These are phyloP conservation scores for Scartelaos histophorus DNA, from an alignment of 2,113 vertebrate species.

Conservation along the genomic window DNA sequence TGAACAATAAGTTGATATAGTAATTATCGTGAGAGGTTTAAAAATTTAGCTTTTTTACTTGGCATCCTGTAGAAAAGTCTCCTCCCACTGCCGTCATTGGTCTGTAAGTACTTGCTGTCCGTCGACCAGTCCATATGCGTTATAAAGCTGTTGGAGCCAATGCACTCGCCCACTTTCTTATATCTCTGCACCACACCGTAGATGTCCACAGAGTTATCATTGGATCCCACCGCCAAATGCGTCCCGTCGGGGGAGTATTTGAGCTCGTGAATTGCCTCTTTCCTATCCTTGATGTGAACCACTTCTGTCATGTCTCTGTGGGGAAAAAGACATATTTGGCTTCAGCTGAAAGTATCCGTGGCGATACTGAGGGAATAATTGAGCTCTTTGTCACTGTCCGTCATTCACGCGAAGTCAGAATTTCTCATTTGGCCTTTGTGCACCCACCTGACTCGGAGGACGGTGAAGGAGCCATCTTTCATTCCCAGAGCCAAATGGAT, in stretches of 20 bases:
- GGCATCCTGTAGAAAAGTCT: conserved; percentile 96
- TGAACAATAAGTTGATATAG: no score
- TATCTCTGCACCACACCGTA: conserved; percentile 93
- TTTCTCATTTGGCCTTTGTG: not conserved
- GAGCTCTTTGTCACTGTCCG: conserved; percentile 4
- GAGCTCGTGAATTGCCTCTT: conserved; percentile 96
- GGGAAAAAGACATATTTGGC: conserved; percentile 4
- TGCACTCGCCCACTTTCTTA: conserved; percentile 94
- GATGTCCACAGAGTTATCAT: conserved; percentile 92
- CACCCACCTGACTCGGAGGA: conserved; percentile 91
- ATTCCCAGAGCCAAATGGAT: conserved; percentile 96
- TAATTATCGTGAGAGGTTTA: no score
- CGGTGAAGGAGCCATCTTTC: conserved; percentile 98
- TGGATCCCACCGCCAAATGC: conserved; percentile 94
- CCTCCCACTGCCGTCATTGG: conserved; percentile 90
- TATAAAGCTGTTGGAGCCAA: conserved; percentile 91
- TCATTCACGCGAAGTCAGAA: conserved; percentile 6
- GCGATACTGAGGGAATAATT: conserved; percentile 4
- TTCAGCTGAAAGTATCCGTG: conserved; percentile 14
- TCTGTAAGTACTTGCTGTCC: conserved; percentile 94
- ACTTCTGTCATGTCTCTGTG: conserved; percentile 98
- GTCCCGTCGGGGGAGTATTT: conserved; percentile 96
- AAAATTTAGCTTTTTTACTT: conserved; percentile 73
- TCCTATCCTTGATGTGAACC: conserved; percentile 98
- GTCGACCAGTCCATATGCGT: conserved; percentile 98